Evolutionary conservation across 2,888 invertebrate species (phyloP).

Genomic region (Lochmaea capreae): DNA sequence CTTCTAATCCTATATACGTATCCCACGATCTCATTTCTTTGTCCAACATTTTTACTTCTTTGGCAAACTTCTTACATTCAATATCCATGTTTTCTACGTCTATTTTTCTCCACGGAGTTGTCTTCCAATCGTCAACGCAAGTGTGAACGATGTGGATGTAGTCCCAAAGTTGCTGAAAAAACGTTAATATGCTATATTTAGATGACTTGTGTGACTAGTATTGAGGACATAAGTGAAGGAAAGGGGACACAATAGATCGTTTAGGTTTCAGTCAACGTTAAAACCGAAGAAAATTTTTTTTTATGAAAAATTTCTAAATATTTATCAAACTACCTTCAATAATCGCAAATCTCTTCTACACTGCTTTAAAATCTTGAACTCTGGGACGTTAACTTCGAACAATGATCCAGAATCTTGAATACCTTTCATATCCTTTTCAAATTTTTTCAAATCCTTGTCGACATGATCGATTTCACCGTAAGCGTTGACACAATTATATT

Average conservation of each 20-base stretch:
- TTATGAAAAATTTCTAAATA: too few relatives aligned
- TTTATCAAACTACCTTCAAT: constrained; percentile 75
- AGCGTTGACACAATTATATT: constrained; percentile 79
- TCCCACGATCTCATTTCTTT: constrained; percentile 98
- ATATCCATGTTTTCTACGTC: constrained; percentile 99
- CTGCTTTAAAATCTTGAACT: constrained; percentile 91
- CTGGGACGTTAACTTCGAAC: constrained; percentile 95
- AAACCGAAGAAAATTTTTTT: too few relatives aligned
- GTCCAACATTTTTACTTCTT: constrained; percentile 90
- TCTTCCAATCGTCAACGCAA: constrained; percentile 96
- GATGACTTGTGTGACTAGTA: not conserved
- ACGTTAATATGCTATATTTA: not conserved
- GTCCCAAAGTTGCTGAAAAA: constrained; percentile 91
- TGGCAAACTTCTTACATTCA: constrained; percentile 97
- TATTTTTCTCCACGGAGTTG: constrained; percentile 95
- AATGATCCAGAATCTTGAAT: constrained; percentile 91
- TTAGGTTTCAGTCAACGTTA: too few relatives aligned
- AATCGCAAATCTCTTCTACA: constrained; percentile 91
- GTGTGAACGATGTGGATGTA: constrained; percentile 90
- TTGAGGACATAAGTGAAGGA: too few relatives aligned
- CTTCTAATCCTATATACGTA: constrained; percentile 87
- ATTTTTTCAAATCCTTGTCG: constrained; percentile 79
- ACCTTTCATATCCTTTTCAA: constrained; percentile 88
- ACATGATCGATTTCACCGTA: constrained; percentile 83
- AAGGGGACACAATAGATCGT: too few relatives aligned